These are phyloP conservation scores for Onychomys torridus DNA, from an alignment of 2,797 vertebrate genomes.

Conservation along the genomic window DNA sequence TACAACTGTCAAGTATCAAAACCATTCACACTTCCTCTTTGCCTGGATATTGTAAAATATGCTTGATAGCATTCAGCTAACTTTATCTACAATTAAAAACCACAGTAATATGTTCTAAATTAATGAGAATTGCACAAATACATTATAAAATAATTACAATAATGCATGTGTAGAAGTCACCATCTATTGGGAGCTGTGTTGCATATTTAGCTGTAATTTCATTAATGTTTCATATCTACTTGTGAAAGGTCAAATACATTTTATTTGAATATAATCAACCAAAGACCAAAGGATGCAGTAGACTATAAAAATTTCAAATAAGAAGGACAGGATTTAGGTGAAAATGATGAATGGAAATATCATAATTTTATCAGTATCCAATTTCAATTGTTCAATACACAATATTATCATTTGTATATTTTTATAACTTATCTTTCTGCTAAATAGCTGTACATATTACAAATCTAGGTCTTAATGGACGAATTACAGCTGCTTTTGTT, in stretches of 20 bases:
- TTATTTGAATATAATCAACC: neutral
- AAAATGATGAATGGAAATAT: neutral
- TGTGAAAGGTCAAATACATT: neutral
- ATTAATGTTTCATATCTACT: neutral
- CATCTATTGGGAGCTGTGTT: neutral
- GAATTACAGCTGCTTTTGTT: neutral
- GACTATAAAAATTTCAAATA: neutral
- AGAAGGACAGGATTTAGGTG: neutral
- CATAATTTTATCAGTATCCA: neutral
- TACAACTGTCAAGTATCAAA: neutral
- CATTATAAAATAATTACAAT: neutral
- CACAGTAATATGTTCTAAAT: neutral
- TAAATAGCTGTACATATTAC: neutral
- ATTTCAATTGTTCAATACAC: neutral
- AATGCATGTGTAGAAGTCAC: neutral
- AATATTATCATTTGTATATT: neutral
- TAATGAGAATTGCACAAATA: neutral
- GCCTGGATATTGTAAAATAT: neutral
- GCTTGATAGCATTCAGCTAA: neutral
- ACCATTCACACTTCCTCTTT: neutral
- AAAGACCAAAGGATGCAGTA: neutral
- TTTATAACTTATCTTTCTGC: neutral
- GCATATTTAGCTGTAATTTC: neutral
- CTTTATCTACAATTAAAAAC: neutral
- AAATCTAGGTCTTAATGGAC: neutral